phyloP scores from a whole-genome alignment of 2,113 vertebrate species.

The Aphelocoma coerulescens region DNA sequence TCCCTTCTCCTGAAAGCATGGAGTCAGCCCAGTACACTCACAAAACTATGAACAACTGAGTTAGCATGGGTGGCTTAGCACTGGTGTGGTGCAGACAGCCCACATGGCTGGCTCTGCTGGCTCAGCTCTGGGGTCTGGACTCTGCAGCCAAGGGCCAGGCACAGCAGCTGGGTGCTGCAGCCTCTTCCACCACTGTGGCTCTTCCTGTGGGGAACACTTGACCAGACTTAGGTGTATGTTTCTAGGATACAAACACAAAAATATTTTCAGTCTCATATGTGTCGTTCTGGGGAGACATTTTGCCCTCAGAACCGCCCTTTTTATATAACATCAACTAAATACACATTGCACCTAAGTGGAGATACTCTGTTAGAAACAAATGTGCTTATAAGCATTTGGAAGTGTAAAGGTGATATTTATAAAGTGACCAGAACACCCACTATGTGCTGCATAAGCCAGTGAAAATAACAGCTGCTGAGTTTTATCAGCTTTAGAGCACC shows the following conservation, averaged over 20 bases:
- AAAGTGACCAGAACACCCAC: conserved; percentile 54
- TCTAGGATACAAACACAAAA: conserved; percentile 32
- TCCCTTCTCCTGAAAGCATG: background rate
- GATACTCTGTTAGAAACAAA: conserved; percentile 31
- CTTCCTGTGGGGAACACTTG: background rate
- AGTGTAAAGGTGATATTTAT: conserved; percentile 54
- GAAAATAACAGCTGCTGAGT: conserved; percentile 50
- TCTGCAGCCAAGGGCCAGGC: background rate
- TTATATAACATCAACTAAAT: background rate
- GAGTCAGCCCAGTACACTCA: background rate
- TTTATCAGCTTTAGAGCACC: conserved; percentile 40
- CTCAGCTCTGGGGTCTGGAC: background rate
- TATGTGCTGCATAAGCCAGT: background rate
- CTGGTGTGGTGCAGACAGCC: background rate
- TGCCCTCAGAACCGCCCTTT: background rate
- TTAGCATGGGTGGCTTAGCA: background rate
- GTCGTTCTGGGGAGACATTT: background rate
- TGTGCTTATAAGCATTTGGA: conserved; percentile 18
- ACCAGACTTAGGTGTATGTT: conserved; percentile 5
- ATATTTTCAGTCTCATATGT: background rate
- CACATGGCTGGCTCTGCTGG: background rate
- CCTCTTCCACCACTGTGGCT: background rate
- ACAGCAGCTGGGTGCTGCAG: background rate
- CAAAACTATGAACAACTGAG: background rate
- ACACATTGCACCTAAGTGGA: background rate